Percentiles rank a stretch among this genome's conserved stretches.
Conservation (phyloP, 30 jellyfish, hydroid and myxozoan species). For the Mastigias papua region DNA sequence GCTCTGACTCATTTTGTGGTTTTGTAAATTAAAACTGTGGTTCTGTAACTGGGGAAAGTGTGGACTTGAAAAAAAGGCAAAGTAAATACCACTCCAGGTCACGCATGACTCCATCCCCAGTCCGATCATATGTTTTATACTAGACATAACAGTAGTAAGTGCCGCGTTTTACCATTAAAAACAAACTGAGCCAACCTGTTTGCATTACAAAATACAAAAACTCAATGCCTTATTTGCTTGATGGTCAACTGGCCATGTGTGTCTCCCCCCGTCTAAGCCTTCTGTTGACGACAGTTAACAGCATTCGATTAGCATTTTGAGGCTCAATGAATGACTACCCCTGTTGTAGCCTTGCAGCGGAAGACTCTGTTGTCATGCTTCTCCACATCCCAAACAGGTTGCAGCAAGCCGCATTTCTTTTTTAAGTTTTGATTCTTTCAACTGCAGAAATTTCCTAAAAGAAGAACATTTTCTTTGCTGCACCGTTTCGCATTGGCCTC, state of each 20-base stretch:
- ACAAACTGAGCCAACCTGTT: neutral
- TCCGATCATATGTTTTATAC: slow-evolving; percentile 23
- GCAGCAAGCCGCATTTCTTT: neutral
- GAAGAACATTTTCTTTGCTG: neutral
- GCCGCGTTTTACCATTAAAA: neutral
- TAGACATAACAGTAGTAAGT: neutral
- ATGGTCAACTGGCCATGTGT: neutral
- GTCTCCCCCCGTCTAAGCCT: neutral
- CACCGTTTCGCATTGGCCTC: neutral
- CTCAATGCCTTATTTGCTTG: neutral
- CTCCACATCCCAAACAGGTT: neutral
- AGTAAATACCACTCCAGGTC: slow-evolving; percentile 22
- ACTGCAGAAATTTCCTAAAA: neutral
- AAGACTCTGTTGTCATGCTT: neutral
- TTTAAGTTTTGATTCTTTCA: neutral
- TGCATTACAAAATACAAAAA: neutral
- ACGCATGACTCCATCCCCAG: slow-evolving; percentile 24
- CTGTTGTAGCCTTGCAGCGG: neutral
- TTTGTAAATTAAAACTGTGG: slow-evolving; percentile 7
- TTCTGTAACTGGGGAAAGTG: slow-evolving; percentile 28
- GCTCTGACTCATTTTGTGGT: slow-evolving; percentile 12
- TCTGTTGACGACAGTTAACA: neutral
- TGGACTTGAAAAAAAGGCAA: slow-evolving; percentile 33
- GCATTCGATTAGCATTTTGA: neutral
- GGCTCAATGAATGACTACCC: neutral